Percentiles rank a stretch among this genome's conserved stretches.
Evolutionary conservation across 1,140 invertebrate genomes (phyloP).

Genomic region (Aphidius ervi): DNA sequence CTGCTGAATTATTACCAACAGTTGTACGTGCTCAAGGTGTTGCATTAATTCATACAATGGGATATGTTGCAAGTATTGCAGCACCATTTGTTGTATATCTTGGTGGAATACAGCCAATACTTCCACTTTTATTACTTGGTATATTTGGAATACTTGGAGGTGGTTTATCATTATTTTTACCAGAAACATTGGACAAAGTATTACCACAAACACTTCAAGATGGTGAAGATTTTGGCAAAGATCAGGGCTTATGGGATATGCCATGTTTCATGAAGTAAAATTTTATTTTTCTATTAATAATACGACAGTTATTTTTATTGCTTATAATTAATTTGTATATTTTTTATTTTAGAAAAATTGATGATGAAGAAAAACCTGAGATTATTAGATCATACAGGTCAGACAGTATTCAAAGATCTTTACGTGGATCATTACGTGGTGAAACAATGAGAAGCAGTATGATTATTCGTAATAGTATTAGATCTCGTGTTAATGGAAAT

Average conservation of each 20-base stretch:
- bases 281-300: conserved; percentile 22
- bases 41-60: conserved; percentile 79
- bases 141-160: conserved; percentile 69
- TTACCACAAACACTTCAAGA: conserved; percentile 78
- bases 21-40: conserved; percentile 81
- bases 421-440: conserved; percentile 60
- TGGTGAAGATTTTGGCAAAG: conserved; percentile 77
- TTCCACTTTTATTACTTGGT: conserved; percentile 74
- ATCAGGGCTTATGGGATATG: conserved; percentile 73
- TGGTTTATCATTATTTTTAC: conserved; percentile 67
- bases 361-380: conserved; percentile 34
- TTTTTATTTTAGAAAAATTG: conserved; percentile 31
- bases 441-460: conserved; percentile 63
- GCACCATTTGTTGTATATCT: conserved; percentile 80
- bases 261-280: conserved; percentile 66
- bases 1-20: conserved; percentile 80
- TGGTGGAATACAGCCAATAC: conserved; percentile 62
- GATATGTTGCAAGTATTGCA: conserved; percentile 76
- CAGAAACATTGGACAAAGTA: conserved; percentile 78
- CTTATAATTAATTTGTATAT: background rate
- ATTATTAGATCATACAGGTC: conserved; percentile 41
- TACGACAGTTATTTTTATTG: background rate
- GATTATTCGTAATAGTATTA: conserved; percentile 53
- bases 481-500: conserved; percentile 30
- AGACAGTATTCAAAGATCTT: conserved; percentile 48